Conservation (phyloP, 2,888 invertebrate species). For the Drosophila robusta region DNA sequence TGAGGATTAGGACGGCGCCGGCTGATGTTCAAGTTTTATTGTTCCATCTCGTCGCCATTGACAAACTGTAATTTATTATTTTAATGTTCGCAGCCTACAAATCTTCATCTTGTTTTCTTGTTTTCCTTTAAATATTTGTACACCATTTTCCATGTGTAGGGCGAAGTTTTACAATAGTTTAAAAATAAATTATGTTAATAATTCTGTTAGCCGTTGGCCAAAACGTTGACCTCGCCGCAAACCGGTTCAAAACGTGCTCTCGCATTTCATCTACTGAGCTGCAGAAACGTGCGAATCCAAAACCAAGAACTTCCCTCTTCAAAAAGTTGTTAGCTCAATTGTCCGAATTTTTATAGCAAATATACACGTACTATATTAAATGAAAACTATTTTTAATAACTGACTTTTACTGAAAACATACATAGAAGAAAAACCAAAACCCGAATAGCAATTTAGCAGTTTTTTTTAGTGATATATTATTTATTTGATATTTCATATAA, state of each 20-base stretch:
- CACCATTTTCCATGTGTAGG: slow-evolving; percentile 17
- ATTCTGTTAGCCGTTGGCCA: slow-evolving; percentile 44
- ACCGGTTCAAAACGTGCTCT: slow-evolving; percentile 68
- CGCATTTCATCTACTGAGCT: slow-evolving; percentile 33
- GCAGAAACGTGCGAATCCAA: slow-evolving; percentile 18
- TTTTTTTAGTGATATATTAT: no score
- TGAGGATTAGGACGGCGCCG: slow-evolving; percentile 87
- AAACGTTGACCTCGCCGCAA: slow-evolving; percentile 62
- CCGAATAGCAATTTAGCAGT: no score
- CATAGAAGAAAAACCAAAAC: no score
- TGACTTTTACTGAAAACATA: neutral
- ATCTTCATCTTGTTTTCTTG: slow-evolving; percentile 2
- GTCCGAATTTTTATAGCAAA: slow-evolving; percentile 54
- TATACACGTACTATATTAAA: slow-evolving; percentile 41
- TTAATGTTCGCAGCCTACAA: slow-evolving; percentile 9
- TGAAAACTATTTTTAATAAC: slow-evolving; percentile 11
- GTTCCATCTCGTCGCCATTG: slow-evolving; percentile 52
- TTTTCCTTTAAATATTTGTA: slow-evolving; percentile 24
- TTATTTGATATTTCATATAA: no score
- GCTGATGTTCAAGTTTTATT: slow-evolving; percentile 81
- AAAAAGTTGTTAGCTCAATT: slow-evolving; percentile 51
- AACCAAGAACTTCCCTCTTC: slow-evolving; percentile 12
- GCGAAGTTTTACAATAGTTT: slow-evolving; percentile 50
- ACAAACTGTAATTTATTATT: slow-evolving; percentile 39
- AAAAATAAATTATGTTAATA: slow-evolving; percentile 64